These are phyloP conservation scores for Ivindomyrus marchei DNA, from an alignment of 2,113 vertebrate genomes.

Conservation along the genomic window DNA sequence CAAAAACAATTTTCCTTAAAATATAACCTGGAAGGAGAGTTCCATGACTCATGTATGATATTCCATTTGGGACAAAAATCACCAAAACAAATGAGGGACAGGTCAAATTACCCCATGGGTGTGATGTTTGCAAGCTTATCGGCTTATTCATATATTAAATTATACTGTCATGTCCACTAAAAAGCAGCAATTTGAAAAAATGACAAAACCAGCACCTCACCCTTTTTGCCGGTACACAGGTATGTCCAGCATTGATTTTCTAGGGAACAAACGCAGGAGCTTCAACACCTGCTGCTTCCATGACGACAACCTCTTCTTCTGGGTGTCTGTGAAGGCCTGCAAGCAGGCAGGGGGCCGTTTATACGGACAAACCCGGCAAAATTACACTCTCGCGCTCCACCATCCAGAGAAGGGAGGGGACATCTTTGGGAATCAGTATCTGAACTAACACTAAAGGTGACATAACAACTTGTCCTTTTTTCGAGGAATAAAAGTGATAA, in stretches of 20 bases:
- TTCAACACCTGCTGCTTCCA: constrained; percentile 96
- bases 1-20: neutral
- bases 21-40: neutral
- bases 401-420: neutral
- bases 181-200: neutral
- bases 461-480: neutral
- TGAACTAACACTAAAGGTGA: neutral
- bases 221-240: constrained; percentile 84
- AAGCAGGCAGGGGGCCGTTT: neutral
- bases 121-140: neutral
- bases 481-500: neutral
- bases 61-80: neutral
- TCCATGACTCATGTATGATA: neutral
- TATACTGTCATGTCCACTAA: neutral
- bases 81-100: neutral
- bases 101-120: neutral
- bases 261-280: constrained; percentile 80
- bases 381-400: neutral
- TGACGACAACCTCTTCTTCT: constrained; percentile 82
- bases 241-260: constrained; percentile 83
- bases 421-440: neutral
- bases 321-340: constrained; percentile 88
- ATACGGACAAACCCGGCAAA: neutral
- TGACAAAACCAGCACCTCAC: constrained; percentile 44
- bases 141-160: neutral